A percentile compares a stretch with the other conserved stretches of the same genome.
Evolutionary conservation across 2,888 invertebrate genomes (phyloP).

Genomic region (Zaprionus obscuricornis): DNA sequence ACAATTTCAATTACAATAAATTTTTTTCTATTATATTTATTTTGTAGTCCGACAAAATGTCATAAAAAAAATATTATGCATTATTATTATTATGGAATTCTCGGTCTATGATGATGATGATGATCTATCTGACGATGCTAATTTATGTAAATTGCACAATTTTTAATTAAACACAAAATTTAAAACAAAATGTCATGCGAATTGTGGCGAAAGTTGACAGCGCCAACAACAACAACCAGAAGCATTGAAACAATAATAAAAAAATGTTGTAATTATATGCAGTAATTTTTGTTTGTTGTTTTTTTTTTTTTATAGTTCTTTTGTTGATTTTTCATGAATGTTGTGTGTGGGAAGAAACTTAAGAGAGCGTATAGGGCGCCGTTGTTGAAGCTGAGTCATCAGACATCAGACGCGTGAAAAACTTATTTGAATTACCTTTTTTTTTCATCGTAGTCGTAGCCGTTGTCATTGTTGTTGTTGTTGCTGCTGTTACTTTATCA

Average conservation of each 20-base stretch:
- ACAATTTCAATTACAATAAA: too few relatives aligned
- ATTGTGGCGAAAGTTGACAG: slow-evolving; percentile 54
- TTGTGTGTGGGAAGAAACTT: slow-evolving; percentile 41
- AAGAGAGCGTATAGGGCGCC: slow-evolving; percentile 4
- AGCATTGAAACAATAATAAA: slow-evolving; percentile 39
- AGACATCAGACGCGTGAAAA: slow-evolving; percentile 52
- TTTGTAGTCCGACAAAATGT: slow-evolving; percentile 28
- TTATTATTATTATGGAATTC: slow-evolving; percentile 35
- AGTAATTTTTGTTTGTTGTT: too few relatives aligned
- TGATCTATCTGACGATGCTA: too few relatives aligned
- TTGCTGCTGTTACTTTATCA: slow-evolving; percentile 39
- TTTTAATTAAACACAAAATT: slow-evolving; percentile 63
- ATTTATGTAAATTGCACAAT: slow-evolving; percentile 66
- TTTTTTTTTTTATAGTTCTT: not conserved
- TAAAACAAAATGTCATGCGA: slow-evolving; percentile 66
- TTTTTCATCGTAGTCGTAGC: not conserved
- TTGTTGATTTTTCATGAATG: slow-evolving; percentile 25
- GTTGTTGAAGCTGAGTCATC: slow-evolving; percentile 51
- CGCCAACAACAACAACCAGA: slow-evolving; percentile 15
- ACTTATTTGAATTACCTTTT: slow-evolving; percentile 18
- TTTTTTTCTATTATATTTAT: too few relatives aligned
- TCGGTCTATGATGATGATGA: slow-evolving; percentile 14
- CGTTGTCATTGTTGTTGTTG: not conserved
- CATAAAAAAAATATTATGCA: slow-evolving; percentile 14
- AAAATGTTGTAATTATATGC: slow-evolving; percentile 46